These are phyloP conservation scores for Spinus pinus DNA, from an alignment of 2,797 vertebrate genomes.

Conservation along the genomic window DNA sequence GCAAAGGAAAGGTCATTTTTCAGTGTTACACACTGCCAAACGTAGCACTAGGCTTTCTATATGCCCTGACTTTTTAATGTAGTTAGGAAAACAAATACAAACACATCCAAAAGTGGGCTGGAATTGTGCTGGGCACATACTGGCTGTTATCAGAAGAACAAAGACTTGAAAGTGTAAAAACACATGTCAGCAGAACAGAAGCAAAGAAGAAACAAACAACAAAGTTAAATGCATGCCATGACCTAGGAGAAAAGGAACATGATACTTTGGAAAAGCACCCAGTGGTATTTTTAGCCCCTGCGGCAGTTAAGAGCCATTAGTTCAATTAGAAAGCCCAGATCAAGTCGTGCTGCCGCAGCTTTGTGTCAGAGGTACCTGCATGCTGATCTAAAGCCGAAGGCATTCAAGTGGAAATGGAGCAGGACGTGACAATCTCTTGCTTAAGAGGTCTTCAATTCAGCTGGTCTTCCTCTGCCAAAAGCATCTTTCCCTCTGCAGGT, in stretches of 20 bases:
- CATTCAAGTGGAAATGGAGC: not conserved
- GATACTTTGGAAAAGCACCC: not conserved
- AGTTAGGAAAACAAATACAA: not conserved
- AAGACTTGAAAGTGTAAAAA: not conserved
- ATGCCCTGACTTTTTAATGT: not conserved
- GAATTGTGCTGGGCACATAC: not conserved
- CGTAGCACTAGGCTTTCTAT: not conserved
- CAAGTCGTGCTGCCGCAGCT: not conserved
- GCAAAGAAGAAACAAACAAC: not conserved
- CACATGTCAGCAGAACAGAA: not conserved
- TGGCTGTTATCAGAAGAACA: not conserved
- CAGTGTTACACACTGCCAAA: not conserved
- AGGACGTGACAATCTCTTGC: not conserved
- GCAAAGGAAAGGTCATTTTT: not conserved
- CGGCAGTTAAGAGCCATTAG: not conserved
- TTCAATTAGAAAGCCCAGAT: not conserved
- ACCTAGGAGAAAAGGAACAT: not conserved
- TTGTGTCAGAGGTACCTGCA: not conserved
- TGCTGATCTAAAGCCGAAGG: not conserved
- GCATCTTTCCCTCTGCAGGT: not conserved
- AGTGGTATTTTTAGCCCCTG: not conserved
- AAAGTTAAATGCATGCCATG: not conserved
- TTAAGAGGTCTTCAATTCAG: not conserved
- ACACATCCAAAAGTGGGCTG: not conserved
- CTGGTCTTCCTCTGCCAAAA: not conserved